Evolutionary conservation across 2,888 invertebrate species (phyloP), one percentile per base, ranked within the genome.

Genomic region (Drosophila paracracens): DNA sequence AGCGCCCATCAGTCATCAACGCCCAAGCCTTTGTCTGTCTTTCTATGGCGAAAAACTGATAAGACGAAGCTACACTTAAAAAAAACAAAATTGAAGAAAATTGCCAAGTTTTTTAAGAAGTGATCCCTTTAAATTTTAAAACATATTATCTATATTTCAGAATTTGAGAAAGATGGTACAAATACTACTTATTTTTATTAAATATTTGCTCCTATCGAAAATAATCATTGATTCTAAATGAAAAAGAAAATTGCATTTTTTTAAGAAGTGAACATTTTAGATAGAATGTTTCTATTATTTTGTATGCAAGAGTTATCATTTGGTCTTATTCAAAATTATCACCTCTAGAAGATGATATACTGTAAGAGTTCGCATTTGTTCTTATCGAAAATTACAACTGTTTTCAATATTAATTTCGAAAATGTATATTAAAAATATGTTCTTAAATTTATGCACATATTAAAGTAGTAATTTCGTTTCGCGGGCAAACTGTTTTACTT

Each of bases 1-100:
- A 67, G 53, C 53, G 66, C 57, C 81, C 88, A 86, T 86, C 88
- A 82, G 70, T 86, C 90, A 89, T 88, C 72, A 51, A 35, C 50
- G 60, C 64, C 70, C 71, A 88, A 88, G 81, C 72, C 79, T 81
- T 88, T 89, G 71, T 72, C 58, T 72, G 62, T 31, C 65, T 54
- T 60, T 48, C 46, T 33, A 13, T 38, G 27, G 72, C 31, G 21
- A 11, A 21, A 31, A n/a, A 36, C 62, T 52, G 88, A 88, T 89
- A 88, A 89, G 81, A 62, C 25, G 58, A 53, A 31, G n/a, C 8
- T 40, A 51, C 38, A 38, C 50, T 59, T n/a, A 6, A 25, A 29
- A 31, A 36, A 52, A 4, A n/a, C n/a, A n/a, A 3, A 2, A 3
- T 35, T 21, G 2, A 53, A 35, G 4, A 25, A n/a, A 16, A 33